Conservation (phyloP, 2,888 invertebrate species). For the Erannis defoliaria region DNA sequence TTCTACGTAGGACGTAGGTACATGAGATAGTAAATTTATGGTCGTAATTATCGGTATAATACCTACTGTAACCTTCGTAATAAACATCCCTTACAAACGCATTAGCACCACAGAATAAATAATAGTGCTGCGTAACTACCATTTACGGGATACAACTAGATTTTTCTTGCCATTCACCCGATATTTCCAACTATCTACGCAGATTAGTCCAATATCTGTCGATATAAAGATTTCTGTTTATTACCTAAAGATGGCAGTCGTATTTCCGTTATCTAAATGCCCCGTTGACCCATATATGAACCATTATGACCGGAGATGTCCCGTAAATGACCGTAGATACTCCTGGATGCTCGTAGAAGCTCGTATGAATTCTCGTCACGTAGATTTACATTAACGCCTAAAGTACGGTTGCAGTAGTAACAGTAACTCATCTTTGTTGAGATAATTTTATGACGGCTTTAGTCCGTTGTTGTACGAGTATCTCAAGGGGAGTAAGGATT, state of each 20-base stretch:
- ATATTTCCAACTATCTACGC: slow-evolving; percentile 5
- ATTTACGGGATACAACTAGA: not conserved
- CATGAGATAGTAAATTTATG: too few species aligned
- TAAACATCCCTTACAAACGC: not conserved
- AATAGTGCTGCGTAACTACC: too few species aligned
- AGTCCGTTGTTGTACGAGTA: not conserved
- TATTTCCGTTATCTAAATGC: slow-evolving; percentile 22
- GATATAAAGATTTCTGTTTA: slow-evolving; percentile 31
- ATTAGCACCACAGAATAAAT: too few species aligned
- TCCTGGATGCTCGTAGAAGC: slow-evolving; percentile 1
- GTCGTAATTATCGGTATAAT: too few species aligned
- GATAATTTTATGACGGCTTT: not conserved
- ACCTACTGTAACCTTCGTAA: too few species aligned
- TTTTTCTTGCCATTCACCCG: slow-evolving; percentile 1
- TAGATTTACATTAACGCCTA: slow-evolving; percentile 25
- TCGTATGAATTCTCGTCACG: slow-evolving; percentile 25
- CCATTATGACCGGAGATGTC: slow-evolving; percentile 1
- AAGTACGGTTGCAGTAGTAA: not conserved
- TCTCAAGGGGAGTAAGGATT: not conserved
- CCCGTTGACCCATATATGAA: slow-evolving; percentile 7
- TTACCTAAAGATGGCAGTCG: slow-evolving; percentile 10
- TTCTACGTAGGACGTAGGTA: too few species aligned
- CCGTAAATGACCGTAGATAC: slow-evolving; percentile 7
- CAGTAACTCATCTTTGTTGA: slow-evolving; percentile 8
- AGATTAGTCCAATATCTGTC: slow-evolving; percentile 20